Conservation (phyloP, 2,113 vertebrate species). For the Protomyctophum bolini region DNA sequence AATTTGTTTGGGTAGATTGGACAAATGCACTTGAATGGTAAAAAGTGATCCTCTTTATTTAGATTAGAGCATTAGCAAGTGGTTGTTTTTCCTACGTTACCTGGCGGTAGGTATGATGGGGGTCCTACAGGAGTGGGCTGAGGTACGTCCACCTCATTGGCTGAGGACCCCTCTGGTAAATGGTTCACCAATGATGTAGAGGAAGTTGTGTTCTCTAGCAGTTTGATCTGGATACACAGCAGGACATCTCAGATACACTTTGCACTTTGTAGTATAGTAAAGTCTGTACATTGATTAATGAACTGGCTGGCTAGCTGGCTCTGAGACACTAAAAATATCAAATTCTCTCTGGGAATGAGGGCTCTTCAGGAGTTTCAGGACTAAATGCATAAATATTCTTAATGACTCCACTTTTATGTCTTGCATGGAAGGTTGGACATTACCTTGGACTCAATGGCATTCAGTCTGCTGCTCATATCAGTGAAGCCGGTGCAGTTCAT, state of each 20-base stretch:
- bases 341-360: not conserved
- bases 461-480: constrained; percentile 86
- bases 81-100: not conserved
- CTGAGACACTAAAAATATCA: not conserved
- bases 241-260: constrained; percentile 24
- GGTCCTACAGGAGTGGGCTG: constrained; percentile 80
- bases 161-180: constrained; percentile 74
- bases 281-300: not conserved
- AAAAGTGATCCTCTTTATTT: too few species aligned
- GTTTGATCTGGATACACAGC: constrained; percentile 79
- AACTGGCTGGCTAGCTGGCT: not conserved
- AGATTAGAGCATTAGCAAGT: too few species aligned
- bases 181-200: constrained; percentile 61
- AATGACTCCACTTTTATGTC: too few species aligned
- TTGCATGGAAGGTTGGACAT: not conserved
- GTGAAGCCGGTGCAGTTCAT: constrained; percentile 91
- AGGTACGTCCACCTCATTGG: constrained; percentile 82
- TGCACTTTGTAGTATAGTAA: not conserved
- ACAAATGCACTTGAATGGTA: too few species aligned
- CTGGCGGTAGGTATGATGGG: constrained; percentile 54
- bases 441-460: constrained; percentile 89
- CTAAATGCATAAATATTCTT: too few species aligned
- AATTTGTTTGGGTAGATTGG: too few species aligned
- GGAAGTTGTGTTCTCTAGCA: constrained; percentile 74
- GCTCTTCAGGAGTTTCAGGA: not conserved